Base-by-base conservation (phyloP, 2,113 vertebrate genomes). In the Labrus mixtus region DNA sequence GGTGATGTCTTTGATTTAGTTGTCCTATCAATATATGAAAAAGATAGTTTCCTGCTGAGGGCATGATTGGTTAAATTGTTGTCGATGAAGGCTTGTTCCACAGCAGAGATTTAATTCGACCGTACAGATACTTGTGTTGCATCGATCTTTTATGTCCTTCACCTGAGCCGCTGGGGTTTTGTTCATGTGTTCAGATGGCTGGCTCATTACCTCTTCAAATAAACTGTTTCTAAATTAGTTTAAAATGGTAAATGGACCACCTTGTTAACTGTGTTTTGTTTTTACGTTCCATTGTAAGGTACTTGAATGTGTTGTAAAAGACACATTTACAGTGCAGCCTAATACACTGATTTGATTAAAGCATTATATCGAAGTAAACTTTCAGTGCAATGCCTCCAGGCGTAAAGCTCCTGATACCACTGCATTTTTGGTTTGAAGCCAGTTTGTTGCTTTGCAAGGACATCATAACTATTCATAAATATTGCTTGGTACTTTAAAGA, bases 31-130 rank as follows among this genome's bases (percentile, higher is more conserved):
- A 66, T 16, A 48, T 1, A 48, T 6, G 41, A 33, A 45, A 45
- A 25, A 3, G 9, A 3, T 36, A 36, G 3, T 46, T 50, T 57
- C 60, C 41, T 57, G 4, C 20, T 13, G 13, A 43, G n/a, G 5
- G 48, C 9, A 16, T 66, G 10, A 19, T 72, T 66, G 2, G 15
- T 46, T 13, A 55, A 72, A 67, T 23, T 45, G 16, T 25, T 45
- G 51, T 80, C 54, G 20, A n/a, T 64, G 43, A 53, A 20, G 3
- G 51, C 46, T 36, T 39, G n/a, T 68, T 74, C 69, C 20, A 36
- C 61, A 58, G 56, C 45, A 66, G 15, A 46, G 29, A 39, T 81
- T 73, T 66, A 74, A 69, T 53, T 70, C 58, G 65, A 81, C 45
- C 48, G 8, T 37, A 59, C 3, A 8, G 6, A 62, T 37, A 45